Base-by-base conservation (phyloP, 2,888 invertebrate species). In the Microctonus aethiopoides region DNA sequence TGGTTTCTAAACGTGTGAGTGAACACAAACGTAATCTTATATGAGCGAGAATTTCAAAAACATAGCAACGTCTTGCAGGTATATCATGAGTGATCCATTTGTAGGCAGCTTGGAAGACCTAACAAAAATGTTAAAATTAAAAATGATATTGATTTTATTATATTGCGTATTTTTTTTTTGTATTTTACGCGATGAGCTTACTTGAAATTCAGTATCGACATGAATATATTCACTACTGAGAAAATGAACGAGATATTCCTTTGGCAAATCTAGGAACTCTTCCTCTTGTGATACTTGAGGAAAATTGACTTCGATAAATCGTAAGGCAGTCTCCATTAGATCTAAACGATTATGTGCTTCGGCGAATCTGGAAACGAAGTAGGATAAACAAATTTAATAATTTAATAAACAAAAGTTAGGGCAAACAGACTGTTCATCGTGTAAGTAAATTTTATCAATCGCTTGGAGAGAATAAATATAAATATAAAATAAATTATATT, bases 171-270 rank as follows among this genome's bases (percentile, higher is more conserved):
- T 29, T 29, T 5, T 29, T 5, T 29, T 29, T 29, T 29, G 3
- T 29, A 29, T 29, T 29, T 3, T 29, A 5, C 3, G 3, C 7
- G 3, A 7, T 29, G 4, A 29, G 41, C 29, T 70, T 77, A 95
- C 96, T 91, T 97, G 95, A 81, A 92, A 92, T 89, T 97, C 97
- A 75, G 93, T 93, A 83, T 96, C 95, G 67, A 97, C 94, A 83
- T 93, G 92, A 67, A 97, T 89, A 84, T 94, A 90, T 88, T 97
- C 97, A 72, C 96, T 96, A 77, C 92, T 91, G 65, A 97, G 88
- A 77, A 97, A 90, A 77, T 91, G 91, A 71, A 93, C 89, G 64
- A 97, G 88, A 81, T 93, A 90, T 76, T 93, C 91, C 81, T 94
- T 91, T 26, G 95, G 94, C 73, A 96, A 88, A 78, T 95, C 94